phyloP scores from a whole-genome alignment of 2,888 invertebrate species.

The Epistrophe grossulariae region DNA sequence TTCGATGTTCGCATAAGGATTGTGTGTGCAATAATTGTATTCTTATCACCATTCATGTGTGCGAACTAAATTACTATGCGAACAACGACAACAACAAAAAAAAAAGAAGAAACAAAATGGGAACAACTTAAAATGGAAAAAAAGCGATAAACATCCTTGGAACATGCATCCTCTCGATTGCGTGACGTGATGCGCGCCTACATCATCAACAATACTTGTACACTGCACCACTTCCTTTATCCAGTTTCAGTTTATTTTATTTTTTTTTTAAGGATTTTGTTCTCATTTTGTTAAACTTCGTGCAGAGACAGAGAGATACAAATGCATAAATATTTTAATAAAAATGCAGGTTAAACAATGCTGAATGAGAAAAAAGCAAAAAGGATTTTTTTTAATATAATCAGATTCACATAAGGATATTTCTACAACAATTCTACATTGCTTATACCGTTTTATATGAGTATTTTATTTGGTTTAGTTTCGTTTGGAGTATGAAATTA shows the following conservation, averaged over 20 bases:
- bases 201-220: not conserved
- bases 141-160: constrained; percentile 34
- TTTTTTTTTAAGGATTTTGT: constrained; percentile 23
- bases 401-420: constrained; percentile 27
- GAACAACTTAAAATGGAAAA: constrained; percentile 51
- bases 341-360: constrained; percentile 60
- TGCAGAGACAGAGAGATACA: not conserved
- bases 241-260: constrained; percentile 5
- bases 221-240: constrained; percentile 17
- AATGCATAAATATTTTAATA: constrained; percentile 53
- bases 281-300: constrained; percentile 36
- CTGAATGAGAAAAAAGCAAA: constrained; percentile 23
- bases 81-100: not conserved
- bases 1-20: constrained; percentile 25
- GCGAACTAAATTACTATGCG: constrained; percentile 40
- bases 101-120: constrained; percentile 2
- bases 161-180: constrained; percentile 44
- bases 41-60: constrained; percentile 66
- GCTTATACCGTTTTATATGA: not conserved
- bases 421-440: too few relatives aligned
- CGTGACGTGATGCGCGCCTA: constrained; percentile 9
- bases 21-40: constrained; percentile 66
- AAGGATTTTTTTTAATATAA: constrained; percentile 63
- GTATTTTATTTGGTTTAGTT: constrained; percentile 11
- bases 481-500: constrained; percentile 15